phyloP scores from a whole-genome alignment of 2,797 vertebrate genomes.

The Eospalax fontanierii region DNA sequence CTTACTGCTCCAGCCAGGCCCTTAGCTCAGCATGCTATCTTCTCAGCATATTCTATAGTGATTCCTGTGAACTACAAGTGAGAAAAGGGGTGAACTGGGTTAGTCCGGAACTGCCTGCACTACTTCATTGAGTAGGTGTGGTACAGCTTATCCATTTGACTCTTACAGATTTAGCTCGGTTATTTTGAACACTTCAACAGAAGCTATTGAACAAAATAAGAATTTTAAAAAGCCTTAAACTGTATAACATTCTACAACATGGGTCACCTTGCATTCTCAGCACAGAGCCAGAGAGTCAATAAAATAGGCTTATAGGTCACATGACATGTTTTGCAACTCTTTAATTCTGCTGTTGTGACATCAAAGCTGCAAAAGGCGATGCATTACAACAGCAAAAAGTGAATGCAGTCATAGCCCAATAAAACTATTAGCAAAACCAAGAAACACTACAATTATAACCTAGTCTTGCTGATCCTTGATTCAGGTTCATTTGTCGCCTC shows the following conservation, averaged over 20 bases:
- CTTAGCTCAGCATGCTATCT: background rate
- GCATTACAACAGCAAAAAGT: background rate
- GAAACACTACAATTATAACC: background rate
- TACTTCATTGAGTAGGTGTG: background rate
- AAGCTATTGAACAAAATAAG: constrained; percentile 6
- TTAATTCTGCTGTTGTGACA: background rate
- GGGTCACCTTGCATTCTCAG: background rate
- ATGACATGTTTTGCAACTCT: background rate
- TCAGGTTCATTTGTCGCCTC: background rate
- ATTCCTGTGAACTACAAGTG: background rate
- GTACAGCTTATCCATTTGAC: background rate
- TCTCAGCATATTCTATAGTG: background rate
- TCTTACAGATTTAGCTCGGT: background rate
- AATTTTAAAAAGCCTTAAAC: background rate
- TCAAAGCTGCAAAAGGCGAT: background rate
- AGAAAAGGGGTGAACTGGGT: background rate
- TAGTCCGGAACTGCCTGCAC: background rate
- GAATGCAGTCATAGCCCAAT: background rate
- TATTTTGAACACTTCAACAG: constrained; percentile 19
- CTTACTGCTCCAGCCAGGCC: background rate
- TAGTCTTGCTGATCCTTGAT: background rate
- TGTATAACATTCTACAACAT: background rate
- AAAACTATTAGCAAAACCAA: constrained; percentile 65
- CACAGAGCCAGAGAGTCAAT: background rate
- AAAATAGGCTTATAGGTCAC: background rate